These are phyloP conservation scores for Chamaedrilus cognettii DNA, from an alignment of 2,888 invertebrate genomes.

Conservation along the genomic window DNA sequence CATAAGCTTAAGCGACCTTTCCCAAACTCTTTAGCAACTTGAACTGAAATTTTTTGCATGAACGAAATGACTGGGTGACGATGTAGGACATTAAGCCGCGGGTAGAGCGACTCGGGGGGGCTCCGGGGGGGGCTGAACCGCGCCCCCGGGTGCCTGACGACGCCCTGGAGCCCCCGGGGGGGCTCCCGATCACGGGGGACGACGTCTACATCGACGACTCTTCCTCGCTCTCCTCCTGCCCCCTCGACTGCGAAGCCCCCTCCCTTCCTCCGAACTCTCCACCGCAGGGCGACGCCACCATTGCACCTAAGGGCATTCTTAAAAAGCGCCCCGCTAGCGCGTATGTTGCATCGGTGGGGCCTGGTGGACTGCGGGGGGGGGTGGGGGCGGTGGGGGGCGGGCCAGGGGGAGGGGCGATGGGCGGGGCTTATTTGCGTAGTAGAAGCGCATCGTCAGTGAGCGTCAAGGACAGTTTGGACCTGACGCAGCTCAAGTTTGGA, in stretches of 20 bases:
- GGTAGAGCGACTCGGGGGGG: too few relatives aligned
- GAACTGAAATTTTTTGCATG: too few relatives aligned
- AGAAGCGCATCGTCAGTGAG: conserved; percentile 2
- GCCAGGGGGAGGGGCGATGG: not conserved
- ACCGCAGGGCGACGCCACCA: too few relatives aligned
- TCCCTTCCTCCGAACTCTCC: not conserved
- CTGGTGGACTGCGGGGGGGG: not conserved
- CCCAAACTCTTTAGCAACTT: too few relatives aligned
- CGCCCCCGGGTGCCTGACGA: too few relatives aligned
- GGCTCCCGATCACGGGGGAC: too few relatives aligned
- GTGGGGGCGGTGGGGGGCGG: not conserved
- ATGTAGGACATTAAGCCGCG: too few relatives aligned
- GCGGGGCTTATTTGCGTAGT: not conserved
- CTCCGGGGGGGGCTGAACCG: too few relatives aligned
- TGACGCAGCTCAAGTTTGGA: too few relatives aligned
- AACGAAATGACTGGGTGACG: too few relatives aligned
- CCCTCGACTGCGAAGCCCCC: not conserved
- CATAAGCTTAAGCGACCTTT: too few relatives aligned
- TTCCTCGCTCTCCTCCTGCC: conserved; percentile 9
- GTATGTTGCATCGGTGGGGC: not conserved
- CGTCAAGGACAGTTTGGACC: conserved; percentile 8
- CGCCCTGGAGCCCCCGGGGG: too few relatives aligned
- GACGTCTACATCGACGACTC: conserved; percentile 12
- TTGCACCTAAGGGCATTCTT: conserved; percentile 14
- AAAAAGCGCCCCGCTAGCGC: conserved; percentile 6